A percentile compares a stretch with the other conserved stretches of the same genome.
These are phyloP conservation scores for Turritopsis dohrnii DNA, from an alignment of 30 jellyfish, hydroid and myxozoan species.

Conservation along the genomic window DNA sequence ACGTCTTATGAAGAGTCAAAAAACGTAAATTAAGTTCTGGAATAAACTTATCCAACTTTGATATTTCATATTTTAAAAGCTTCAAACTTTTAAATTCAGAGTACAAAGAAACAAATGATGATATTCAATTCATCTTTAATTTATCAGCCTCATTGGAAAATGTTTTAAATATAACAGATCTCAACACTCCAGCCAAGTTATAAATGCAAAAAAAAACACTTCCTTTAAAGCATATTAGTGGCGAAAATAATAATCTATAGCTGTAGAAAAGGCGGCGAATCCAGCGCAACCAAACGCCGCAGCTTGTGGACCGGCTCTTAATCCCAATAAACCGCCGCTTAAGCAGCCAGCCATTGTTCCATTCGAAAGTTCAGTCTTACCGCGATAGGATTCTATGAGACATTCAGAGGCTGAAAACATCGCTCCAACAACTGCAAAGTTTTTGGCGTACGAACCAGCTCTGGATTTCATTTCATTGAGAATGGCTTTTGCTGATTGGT, in stretches of 20 bases:
- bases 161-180: no score
- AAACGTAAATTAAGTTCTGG: no score
- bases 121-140: no score
- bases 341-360: conserved; percentile 99
- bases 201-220: not conserved
- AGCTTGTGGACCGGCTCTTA: conserved; percentile 99
- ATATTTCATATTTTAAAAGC: no score
- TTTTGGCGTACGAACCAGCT: conserved; percentile 90
- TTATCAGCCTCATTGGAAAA: no score
- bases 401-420: conserved; percentile 97
- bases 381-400: conserved; percentile 80
- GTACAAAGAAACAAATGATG: no score
- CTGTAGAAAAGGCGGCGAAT: conserved; percentile 98
- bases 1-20: no score
- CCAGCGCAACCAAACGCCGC: conserved; percentile 98
- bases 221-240: conserved; percentile 28
- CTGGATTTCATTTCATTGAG: conserved; percentile 84
- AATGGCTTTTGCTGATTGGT: conserved; percentile 86
- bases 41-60: no score
- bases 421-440: conserved; percentile 99
- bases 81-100: no score
- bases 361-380: conserved; percentile 84
- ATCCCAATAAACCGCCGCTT: conserved; percentile 92
- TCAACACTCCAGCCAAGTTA: no score
- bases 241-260: conserved; percentile 87